These are phyloP conservation scores for Dallia pectoralis DNA, from an alignment of 2,797 vertebrate species.

Conservation along the genomic window DNA sequence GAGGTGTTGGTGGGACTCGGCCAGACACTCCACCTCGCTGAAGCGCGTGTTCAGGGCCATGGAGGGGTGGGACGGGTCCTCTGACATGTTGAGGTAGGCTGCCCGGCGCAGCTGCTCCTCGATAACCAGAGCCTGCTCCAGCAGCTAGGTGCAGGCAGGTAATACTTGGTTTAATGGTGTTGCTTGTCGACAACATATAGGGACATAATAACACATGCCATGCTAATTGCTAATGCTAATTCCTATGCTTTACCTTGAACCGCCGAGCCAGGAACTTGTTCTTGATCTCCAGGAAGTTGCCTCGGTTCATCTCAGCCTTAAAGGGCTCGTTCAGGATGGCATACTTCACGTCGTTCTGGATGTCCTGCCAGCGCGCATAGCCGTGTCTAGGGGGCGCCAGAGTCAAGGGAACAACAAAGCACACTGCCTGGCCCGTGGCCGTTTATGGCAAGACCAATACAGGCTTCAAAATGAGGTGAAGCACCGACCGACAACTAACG, in stretches of 20 bases:
- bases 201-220: too few species aligned
- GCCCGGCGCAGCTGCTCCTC: slow-evolving; percentile 95
- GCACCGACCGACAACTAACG: neutral
- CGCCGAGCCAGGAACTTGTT: slow-evolving; percentile 97
- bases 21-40: slow-evolving; percentile 94
- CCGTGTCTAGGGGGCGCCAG: slow-evolving; percentile 79
- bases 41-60: slow-evolving; percentile 98
- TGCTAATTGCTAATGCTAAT: too few species aligned
- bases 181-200: too few species aligned
- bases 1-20: slow-evolving; percentile 96
- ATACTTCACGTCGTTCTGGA: slow-evolving; percentile 95
- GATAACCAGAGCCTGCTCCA: slow-evolving; percentile 96
- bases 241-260: slow-evolving; percentile 82
- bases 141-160: slow-evolving; percentile 68
- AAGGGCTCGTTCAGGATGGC: slow-evolving; percentile 98
- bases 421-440: neutral
- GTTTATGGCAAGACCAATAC: neutral
- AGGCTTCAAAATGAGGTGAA: neutral
- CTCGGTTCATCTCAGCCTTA: slow-evolving; percentile 96
- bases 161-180: neutral
- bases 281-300: slow-evolving; percentile 98
- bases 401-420: slow-evolving; percentile 14
- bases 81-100: slow-evolving; percentile 97
- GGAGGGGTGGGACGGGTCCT: slow-evolving; percentile 95
- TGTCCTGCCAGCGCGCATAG: slow-evolving; percentile 99